phyloP scores from a whole-genome alignment of 2,888 invertebrate species.

The Drosophila putrida region DNA sequence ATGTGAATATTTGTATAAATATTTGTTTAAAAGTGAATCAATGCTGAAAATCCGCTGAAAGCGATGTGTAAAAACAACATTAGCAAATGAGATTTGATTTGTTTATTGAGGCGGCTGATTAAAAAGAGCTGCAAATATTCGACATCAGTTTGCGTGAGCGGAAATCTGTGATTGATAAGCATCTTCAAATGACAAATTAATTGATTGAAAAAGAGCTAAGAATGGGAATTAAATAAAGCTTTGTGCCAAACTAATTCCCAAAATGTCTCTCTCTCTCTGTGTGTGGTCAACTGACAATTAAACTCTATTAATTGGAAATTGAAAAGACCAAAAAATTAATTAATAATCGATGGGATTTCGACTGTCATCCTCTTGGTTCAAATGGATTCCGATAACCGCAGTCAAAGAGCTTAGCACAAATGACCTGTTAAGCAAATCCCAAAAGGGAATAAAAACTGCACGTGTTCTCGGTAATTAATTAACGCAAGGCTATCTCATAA shows the following conservation, averaged over 20 bases:
- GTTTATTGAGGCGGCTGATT: constrained; percentile 41
- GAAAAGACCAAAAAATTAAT: constrained; percentile 39
- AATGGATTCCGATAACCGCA: constrained; percentile 2
- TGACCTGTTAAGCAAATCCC: background rate
- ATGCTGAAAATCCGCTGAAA: constrained; percentile 37
- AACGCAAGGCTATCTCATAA: background rate
- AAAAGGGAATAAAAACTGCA: constrained; percentile 4
- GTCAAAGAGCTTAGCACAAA: constrained; percentile 5
- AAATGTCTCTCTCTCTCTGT: constrained; percentile 13
- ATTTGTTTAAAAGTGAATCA: constrained; percentile 42
- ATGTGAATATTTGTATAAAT: constrained; percentile 16
- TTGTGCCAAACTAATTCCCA: constrained; percentile 34
- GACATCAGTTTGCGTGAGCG: constrained; percentile 31
- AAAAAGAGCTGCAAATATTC: constrained; percentile 1
- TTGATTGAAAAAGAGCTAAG: constrained; percentile 55
- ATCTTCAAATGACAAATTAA: constrained; percentile 72
- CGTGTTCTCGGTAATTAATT: constrained; percentile 8
- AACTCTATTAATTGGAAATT: constrained; percentile 31
- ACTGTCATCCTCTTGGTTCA: constrained; percentile 9
- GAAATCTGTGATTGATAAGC: constrained; percentile 59
- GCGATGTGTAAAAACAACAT: constrained; percentile 38
- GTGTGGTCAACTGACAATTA: constrained; percentile 19
- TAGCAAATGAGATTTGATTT: constrained; percentile 55
- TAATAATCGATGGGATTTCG: constrained; percentile 34
- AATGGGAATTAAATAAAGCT: constrained; percentile 34